A percentile compares a stretch with the other conserved stretches of the same genome.
Conservation (phyloP, 2,888 invertebrate species). For the Drosophila affinis region DNA sequence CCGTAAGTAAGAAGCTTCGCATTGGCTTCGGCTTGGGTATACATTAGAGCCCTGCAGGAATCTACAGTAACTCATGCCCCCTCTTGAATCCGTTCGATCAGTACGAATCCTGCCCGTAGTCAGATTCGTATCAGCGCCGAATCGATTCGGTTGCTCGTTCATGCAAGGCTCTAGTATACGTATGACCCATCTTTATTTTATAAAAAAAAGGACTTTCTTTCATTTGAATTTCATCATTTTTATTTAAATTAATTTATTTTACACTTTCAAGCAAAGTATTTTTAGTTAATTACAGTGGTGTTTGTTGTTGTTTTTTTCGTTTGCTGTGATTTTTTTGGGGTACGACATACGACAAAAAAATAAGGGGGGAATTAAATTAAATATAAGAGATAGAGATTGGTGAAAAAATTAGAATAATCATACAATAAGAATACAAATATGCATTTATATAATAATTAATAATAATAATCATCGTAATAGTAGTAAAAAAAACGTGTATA, state of each 20-base stretch:
- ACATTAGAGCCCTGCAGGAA: no score
- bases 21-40: no score
- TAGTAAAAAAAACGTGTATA: slow-evolving; percentile 38
- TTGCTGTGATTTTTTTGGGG: slow-evolving; percentile 36
- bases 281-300: slow-evolving; percentile 71
- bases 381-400: slow-evolving; percentile 49
- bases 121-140: no score
- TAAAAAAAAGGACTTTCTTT: not conserved
- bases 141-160: no score
- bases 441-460: slow-evolving; percentile 32
- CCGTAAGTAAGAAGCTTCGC: no score
- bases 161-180: no score
- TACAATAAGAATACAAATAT: slow-evolving; percentile 39
- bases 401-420: slow-evolving; percentile 50
- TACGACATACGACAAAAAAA: slow-evolving; percentile 38
- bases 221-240: slow-evolving; percentile 66
- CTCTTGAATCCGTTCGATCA: no score
- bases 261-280: slow-evolving; percentile 71
- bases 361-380: slow-evolving; percentile 16
- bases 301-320: slow-evolving; percentile 42
- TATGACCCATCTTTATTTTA: no score
- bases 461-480: slow-evolving; percentile 49
- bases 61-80: no score
- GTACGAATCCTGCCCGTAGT: no score
- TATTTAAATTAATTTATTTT: slow-evolving; percentile 76